Percentiles rank a stretch among this genome's conserved stretches.
Conservation (phyloP, 1,140 invertebrate species). For the Onthophagus taurus region DNA sequence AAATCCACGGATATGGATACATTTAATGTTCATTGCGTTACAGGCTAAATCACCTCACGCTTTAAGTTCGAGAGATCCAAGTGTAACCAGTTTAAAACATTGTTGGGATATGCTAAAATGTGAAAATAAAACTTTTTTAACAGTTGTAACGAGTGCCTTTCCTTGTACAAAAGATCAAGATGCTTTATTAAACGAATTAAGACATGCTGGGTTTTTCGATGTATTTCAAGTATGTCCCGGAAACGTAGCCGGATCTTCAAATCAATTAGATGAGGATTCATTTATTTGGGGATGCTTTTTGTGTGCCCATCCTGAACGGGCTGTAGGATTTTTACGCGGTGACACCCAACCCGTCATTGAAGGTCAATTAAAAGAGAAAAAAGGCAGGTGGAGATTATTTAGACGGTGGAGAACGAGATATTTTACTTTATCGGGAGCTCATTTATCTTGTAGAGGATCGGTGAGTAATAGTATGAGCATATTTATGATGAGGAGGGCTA, state of each 20-base stretch:
- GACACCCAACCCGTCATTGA: slow-evolving; percentile 69
- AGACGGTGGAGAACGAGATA: slow-evolving; percentile 85
- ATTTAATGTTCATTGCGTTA: slow-evolving; percentile 89
- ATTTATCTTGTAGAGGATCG: slow-evolving; percentile 78
- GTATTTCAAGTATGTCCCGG: slow-evolving; percentile 68
- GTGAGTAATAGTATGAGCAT: too few relatives aligned
- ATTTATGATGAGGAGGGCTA: too few relatives aligned
- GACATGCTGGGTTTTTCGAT: slow-evolving; percentile 82
- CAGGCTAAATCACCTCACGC: slow-evolving; percentile 74
- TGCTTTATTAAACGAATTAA: slow-evolving; percentile 70
- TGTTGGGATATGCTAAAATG: slow-evolving; percentile 90
- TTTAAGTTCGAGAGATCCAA: slow-evolving; percentile 71
- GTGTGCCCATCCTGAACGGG: slow-evolving; percentile 84
- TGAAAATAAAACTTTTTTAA: slow-evolving; percentile 82
- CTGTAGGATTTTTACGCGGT: slow-evolving; percentile 66
- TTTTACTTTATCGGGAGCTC: slow-evolving; percentile 85
- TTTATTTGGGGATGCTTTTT: slow-evolving; percentile 76
- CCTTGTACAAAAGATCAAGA: slow-evolving; percentile 84
- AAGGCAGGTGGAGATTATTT: slow-evolving; percentile 85
- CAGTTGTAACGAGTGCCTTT: slow-evolving; percentile 86
- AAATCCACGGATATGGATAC: slow-evolving; percentile 83
- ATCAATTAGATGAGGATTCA: slow-evolving; percentile 35
- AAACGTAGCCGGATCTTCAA: slow-evolving; percentile 37
- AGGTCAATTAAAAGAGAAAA: slow-evolving; percentile 91
- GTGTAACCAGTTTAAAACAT: slow-evolving; percentile 74